A percentile compares a stretch with the other conserved stretches of the same genome.
phyloP scores from a whole-genome alignment of 2,888 invertebrate species.

The Sipha maydis region DNA sequence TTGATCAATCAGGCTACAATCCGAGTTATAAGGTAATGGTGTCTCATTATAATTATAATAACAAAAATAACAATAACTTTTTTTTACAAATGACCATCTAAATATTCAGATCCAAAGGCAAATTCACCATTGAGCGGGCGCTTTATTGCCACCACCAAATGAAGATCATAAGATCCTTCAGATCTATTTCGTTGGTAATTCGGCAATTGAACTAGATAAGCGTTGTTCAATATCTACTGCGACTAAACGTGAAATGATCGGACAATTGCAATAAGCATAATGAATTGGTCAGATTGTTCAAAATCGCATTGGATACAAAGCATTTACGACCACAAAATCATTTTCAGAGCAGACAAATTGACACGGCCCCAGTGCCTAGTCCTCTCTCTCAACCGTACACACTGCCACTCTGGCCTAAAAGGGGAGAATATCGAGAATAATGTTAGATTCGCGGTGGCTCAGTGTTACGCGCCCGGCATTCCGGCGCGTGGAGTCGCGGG shows the following conservation, averaged over 20 bases:
- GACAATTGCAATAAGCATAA: slow-evolving; percentile 65
- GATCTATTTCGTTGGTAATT: slow-evolving; percentile 19
- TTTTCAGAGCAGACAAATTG: slow-evolving; percentile 22
- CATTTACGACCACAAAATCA: slow-evolving; percentile 2
- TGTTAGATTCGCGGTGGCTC: too few species aligned
- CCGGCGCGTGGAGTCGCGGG: too few species aligned
- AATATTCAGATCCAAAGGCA: slow-evolving; percentile 7
- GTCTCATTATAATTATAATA: neutral
- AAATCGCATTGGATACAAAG: neutral
- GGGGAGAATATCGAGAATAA: too few species aligned
- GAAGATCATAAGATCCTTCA: slow-evolving; percentile 1
- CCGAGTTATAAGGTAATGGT: slow-evolving; percentile 22
- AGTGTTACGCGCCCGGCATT: too few species aligned
- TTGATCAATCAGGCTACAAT: slow-evolving; percentile 7
- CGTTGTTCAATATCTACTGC: neutral
- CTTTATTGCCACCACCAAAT: slow-evolving; percentile 9
- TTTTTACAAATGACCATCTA: neutral
- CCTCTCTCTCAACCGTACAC: too few species aligned
- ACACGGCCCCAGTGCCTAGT: too few species aligned
- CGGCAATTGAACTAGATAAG: neutral
- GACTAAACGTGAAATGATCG: too few species aligned
- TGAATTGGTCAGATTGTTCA: slow-evolving; percentile 65
- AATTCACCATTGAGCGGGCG: slow-evolving; percentile 1
- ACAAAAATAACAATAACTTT: slow-evolving; percentile 18
- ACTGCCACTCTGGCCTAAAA: too few species aligned